Evolutionary conservation across 1,140 invertebrate genomes (phyloP).

Genomic region (Pachypeltis micranthus): DNA sequence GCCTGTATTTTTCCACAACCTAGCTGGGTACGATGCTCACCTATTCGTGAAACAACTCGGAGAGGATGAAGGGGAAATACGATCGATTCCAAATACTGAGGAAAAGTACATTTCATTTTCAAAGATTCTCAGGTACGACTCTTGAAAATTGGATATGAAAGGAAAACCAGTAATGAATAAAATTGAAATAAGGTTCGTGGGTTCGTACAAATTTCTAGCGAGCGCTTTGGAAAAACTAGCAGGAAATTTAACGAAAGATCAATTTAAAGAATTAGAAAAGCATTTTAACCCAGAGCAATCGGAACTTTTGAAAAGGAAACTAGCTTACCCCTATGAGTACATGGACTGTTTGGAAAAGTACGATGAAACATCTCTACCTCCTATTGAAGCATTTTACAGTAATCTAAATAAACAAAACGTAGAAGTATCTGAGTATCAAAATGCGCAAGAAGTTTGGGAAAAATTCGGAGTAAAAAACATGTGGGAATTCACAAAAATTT

Average conservation of each 20-base stretch:
- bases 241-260: background rate
- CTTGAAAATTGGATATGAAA: background rate
- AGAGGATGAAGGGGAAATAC: conserved; percentile 28
- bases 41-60: conserved; percentile 31
- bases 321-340: conserved; percentile 31
- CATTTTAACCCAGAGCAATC: background rate
- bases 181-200: background rate
- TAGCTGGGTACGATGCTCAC: conserved; percentile 33
- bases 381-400: conserved; percentile 29
- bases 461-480: conserved; percentile 31
- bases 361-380: conserved; percentile 30
- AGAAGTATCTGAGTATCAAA: conserved; percentile 32
- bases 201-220: background rate
- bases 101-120: conserved; percentile 31
- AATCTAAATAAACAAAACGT: conserved; percentile 29
- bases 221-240: background rate
- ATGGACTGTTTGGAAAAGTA: conserved; percentile 29
- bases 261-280: background rate
- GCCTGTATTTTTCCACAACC: conserved; percentile 36
- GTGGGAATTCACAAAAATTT: conserved; percentile 31
- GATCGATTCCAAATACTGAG: conserved; percentile 33
- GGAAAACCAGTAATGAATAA: background rate
- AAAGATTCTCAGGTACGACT: background rate
- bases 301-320: conserved; percentile 26
- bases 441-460: conserved; percentile 36